Evolutionary conservation across 2,888 invertebrate genomes (phyloP), one percentile per base, ranked within the genome.

Genomic region (Altica lythri): DNA sequence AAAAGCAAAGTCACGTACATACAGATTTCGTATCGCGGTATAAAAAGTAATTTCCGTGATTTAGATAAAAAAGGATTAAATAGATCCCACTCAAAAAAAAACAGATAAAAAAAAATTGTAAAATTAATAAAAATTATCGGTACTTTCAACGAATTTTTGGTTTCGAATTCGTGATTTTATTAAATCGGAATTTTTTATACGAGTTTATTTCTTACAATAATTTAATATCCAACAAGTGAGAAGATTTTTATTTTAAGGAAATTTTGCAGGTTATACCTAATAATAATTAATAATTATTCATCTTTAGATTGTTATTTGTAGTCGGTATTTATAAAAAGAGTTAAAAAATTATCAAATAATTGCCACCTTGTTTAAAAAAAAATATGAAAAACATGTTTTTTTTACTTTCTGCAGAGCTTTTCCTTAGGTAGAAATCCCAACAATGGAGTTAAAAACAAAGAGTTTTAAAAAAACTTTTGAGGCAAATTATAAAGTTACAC

Each of bases 401-500:
- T n/a, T n/a, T n/a, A 34, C 4, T 13, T n/a, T n/a, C 10, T 35
- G 16, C 10, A 16, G 34, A 46, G 10, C 12, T 25, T 46, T 35
- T 25, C 17, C 34, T 17, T 25, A 45, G 22, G 18, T 38, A 29
- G 38, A 4, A 27, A 18, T 13, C 29, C 37, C 18, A 48, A 48
- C 40, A 48, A 48, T 40, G 27, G 8, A 40, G 13, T 27, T 30
- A 30, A 48, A 48, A 48, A 40, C 38, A 48, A 38, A 29, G 48
- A 38, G n/a, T 38, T 40, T 14, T 9, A 48, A 48, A 48, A 46
- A 48, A 35, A 46, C 46, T 40, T 48, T 48, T 40, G 47, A 38
- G 40, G 19, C 40, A 35, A 48, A 48, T 48, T 48, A 48, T 30
- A 48, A 48, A 48, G 48, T 48, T 48, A 48, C 48, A 46, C 40